Conservation (phyloP, 2,888 invertebrate species). For the Pyrrhia umbra region DNA sequence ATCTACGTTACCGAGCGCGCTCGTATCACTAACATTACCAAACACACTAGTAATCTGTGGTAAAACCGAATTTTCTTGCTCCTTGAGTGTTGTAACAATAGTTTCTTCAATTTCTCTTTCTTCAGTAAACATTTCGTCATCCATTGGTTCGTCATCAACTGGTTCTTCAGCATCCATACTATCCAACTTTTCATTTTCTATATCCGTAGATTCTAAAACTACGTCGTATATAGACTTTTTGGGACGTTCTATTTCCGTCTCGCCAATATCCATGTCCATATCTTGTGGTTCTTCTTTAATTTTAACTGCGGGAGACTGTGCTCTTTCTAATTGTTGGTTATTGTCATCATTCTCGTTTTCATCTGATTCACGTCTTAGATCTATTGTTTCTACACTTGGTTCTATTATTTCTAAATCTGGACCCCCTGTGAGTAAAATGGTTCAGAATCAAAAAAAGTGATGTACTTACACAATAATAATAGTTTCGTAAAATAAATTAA, state of each 20-base stretch:
- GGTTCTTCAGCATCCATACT: conserved; percentile 6
- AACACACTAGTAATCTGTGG: conserved; percentile 67
- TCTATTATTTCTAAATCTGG: conserved; percentile 67
- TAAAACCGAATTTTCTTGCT: conserved; percentile 21
- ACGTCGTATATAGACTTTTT: conserved; percentile 50
- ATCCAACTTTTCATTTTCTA: conserved; percentile 49
- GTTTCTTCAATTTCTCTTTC: conserved; percentile 4
- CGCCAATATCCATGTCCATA: conserved; percentile 22
- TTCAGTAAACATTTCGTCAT: neutral
- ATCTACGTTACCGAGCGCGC: conserved; percentile 17
- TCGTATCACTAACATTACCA: conserved; percentile 54
- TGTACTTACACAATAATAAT: no score
- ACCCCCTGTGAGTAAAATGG: conserved; percentile 23
- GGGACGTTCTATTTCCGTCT: conserved; percentile 9
- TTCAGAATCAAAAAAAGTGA: neutral
- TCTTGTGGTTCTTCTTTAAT: conserved; percentile 56
- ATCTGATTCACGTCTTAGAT: conserved; percentile 73
- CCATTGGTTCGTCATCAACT: neutral
- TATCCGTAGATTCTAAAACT: conserved; percentile 36
- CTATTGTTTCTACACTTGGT: conserved; percentile 79
- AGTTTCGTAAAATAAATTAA: no score
- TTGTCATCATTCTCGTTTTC: conserved; percentile 60
- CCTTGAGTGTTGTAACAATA: neutral
- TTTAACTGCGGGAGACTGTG: conserved; percentile 49
- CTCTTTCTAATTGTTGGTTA: conserved; percentile 6